phyloP scores from a whole-genome alignment of 2,888 invertebrate genomes.

The Leptinotarsa haldemani region DNA sequence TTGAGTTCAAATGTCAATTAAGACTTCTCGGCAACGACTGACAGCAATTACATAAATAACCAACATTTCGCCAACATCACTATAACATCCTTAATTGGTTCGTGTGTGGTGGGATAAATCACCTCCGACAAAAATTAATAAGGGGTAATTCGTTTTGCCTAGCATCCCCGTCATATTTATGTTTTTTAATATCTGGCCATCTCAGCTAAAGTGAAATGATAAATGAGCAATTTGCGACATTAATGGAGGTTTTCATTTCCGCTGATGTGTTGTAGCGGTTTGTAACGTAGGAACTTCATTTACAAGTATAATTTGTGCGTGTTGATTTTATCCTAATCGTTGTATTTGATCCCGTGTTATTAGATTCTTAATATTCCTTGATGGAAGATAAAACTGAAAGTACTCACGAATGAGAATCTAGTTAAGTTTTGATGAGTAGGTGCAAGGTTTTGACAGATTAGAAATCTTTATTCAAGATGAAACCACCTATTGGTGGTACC shows the following conservation, averaged over 20 bases:
- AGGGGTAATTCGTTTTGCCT: conserved; percentile 2
- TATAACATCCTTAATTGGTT: not conserved
- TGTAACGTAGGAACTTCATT: not conserved
- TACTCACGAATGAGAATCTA: not conserved
- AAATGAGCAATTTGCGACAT: conserved; percentile 4
- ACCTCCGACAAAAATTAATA: conserved; percentile 12
- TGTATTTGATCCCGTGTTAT: not conserved
- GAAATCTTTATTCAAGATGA: too few species aligned
- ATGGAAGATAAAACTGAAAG: not conserved
- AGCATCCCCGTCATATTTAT: conserved; percentile 16
- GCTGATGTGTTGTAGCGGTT: conserved; percentile 1
- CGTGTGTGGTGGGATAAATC: conserved; percentile 18
- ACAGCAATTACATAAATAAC: not conserved
- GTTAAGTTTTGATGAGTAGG: not conserved
- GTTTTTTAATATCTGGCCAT: conserved; percentile 23
- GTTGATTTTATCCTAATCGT: not conserved
- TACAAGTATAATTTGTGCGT: not conserved
- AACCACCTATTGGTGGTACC: too few species aligned
- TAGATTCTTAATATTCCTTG: not conserved
- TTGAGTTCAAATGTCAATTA: not conserved
- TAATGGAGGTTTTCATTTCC: not conserved
- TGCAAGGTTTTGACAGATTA: not conserved
- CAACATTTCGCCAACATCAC: not conserved
- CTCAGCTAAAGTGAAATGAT: conserved; percentile 10
- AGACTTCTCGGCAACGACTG: not conserved